Percentiles rank a stretch among this genome's conserved stretches.
These are phyloP conservation scores for Dryobates pubescens DNA, from an alignment of 2,797 vertebrate genomes.

Conservation along the genomic window DNA sequence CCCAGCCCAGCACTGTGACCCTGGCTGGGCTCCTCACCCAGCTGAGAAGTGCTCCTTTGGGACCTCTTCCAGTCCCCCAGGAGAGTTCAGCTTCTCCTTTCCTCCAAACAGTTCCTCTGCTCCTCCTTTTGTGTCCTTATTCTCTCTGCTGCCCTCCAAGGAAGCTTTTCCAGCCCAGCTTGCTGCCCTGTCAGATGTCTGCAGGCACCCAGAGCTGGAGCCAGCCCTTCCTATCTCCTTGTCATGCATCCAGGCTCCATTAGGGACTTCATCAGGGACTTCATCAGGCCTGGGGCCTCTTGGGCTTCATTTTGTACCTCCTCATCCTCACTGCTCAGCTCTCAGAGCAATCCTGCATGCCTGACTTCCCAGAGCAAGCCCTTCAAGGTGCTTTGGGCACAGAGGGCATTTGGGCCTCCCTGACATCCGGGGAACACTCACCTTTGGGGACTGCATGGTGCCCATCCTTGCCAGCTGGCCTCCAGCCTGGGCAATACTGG, in stretches of 20 bases:
- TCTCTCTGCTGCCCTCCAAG: background rate
- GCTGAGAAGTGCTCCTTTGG: background rate
- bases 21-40: background rate
- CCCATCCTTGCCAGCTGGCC: background rate
- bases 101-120: background rate
- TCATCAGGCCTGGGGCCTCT: background rate
- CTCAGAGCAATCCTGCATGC: background rate
- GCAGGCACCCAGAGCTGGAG: background rate
- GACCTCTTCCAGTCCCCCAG: background rate
- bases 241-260: background rate
- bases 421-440: fast-evolving
- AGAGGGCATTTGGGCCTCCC: background rate
- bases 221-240: background rate
- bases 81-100: background rate
- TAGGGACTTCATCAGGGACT: background rate
- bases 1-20: background rate
- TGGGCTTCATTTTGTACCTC: background rate
- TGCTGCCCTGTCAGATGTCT: background rate
- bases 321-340: background rate
- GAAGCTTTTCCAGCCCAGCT: background rate
- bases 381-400: background rate
- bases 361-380: background rate
- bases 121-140: background rate
- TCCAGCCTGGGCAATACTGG: background rate
- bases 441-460: background rate